Evolutionary conservation across 2,888 invertebrate species (phyloP).

Genomic region (Drosophila neotestacea): DNA sequence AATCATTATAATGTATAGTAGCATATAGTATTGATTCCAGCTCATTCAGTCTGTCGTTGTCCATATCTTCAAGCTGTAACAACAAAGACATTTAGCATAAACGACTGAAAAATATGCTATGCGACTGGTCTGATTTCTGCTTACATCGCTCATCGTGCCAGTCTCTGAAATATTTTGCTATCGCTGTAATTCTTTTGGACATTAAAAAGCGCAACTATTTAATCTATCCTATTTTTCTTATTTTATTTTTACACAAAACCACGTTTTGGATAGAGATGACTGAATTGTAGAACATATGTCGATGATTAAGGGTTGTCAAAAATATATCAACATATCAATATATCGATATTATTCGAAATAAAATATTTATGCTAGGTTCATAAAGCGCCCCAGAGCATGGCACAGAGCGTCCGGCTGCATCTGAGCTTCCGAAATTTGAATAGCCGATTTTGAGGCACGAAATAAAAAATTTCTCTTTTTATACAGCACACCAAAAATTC

Average conservation of each 20-base stretch:
- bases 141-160: conserved; percentile 80
- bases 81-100: conserved; percentile 6
- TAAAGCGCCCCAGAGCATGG: no score
- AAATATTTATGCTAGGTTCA: no score
- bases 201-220: conserved; percentile 35
- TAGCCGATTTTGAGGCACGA: no score
- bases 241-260: conserved; percentile 50
- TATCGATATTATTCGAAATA: no score
- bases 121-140: conserved; percentile 9
- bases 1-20: conserved; percentile 83
- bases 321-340: conserved; percentile 16
- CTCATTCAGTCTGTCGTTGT: conserved; percentile 81
- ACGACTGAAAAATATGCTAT: background rate
- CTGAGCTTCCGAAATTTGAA: no score
- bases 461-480: no score
- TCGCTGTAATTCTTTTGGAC: conserved; percentile 28
- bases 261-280: conserved; percentile 55
- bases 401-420: no score
- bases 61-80: conserved; percentile 65
- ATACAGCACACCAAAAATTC: no score
- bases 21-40: conserved; percentile 83
- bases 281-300: background rate
- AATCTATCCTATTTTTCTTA: conserved; percentile 25
- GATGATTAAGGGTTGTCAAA: no score
- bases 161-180: conserved; percentile 35